phyloP scores from a whole-genome alignment of 1,140 invertebrate species.

The Globodera ellingtonae region DNA sequence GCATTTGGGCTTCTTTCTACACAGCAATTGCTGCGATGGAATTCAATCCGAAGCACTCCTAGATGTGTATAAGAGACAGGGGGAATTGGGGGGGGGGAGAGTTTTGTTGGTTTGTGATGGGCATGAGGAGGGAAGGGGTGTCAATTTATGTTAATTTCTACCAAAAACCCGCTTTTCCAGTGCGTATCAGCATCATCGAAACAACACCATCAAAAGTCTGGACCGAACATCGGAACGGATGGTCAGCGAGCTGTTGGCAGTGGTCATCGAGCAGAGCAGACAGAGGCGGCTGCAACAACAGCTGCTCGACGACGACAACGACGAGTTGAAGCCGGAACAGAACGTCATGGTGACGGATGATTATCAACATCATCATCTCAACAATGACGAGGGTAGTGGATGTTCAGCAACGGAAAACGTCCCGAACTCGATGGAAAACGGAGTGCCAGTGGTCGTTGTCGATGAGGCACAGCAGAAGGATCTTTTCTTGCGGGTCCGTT shows the following conservation, averaged over 20 bases:
- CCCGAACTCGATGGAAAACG: background rate
- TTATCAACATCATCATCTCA: too few species aligned
- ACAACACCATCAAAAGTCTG: background rate
- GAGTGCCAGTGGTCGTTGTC: background rate
- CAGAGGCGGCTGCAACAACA: background rate
- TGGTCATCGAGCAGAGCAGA: background rate
- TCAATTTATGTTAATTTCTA: too few species aligned
- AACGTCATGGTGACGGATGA: background rate
- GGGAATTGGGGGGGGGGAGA: too few species aligned
- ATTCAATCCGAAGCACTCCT: too few species aligned
- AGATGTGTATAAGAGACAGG: too few species aligned
- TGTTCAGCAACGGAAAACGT: background rate
- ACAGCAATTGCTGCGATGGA: too few species aligned
- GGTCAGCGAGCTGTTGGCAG: background rate
- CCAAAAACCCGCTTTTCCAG: too few species aligned
- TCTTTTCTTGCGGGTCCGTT: background rate
- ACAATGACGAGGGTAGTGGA: too few species aligned
- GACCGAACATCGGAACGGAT: background rate
- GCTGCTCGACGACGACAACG: background rate
- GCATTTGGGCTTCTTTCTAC: too few species aligned
- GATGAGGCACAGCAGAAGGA: background rate
- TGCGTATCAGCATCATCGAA: too few species aligned
- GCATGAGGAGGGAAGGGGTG: too few species aligned
- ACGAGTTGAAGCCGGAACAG: background rate
- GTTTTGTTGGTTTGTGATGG: too few species aligned